Evolutionary conservation across 53 echinoderm and acorn worm species (phyloP).

Genomic region (Glandiceps talaboti): DNA sequence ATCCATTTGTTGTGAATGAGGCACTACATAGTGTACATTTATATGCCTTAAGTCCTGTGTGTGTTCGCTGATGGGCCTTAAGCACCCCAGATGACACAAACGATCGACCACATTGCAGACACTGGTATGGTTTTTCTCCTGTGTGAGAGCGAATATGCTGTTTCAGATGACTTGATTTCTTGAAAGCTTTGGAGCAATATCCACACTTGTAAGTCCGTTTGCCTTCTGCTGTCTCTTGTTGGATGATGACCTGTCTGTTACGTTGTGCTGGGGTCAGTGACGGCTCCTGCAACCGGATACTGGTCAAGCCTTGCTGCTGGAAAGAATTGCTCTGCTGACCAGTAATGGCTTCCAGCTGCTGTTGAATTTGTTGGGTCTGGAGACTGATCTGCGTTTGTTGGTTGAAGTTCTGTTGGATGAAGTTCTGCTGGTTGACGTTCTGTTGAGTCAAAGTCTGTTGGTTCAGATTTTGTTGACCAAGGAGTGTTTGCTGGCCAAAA

Average conservation of each 20-base stretch:
- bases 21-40: constrained; percentile 60
- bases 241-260: neutral
- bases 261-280: neutral
- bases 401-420: neutral
- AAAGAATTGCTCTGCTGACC: constrained; percentile 20
- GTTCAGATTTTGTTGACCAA: constrained; percentile 11
- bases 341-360: constrained; percentile 92
- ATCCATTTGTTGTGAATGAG: constrained; percentile 85
- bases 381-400: constrained; percentile 71
- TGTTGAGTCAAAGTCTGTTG: neutral
- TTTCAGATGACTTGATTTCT: constrained; percentile 94
- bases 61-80: constrained; percentile 66
- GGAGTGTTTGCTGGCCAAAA: constrained; percentile 20
- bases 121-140: constrained; percentile 79
- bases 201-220: constrained; percentile 64
- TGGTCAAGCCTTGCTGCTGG: constrained; percentile 27
- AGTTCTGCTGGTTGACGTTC: neutral
- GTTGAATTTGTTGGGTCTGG: constrained; percentile 95
- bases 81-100: constrained; percentile 85
- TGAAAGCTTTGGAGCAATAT: constrained; percentile 74
- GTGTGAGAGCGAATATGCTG: constrained; percentile 95
- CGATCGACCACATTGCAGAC: constrained; percentile 67
- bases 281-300: constrained; percentile 21
- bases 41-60: constrained; percentile 65
- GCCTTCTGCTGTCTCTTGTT: constrained; percentile 24